phyloP scores from a whole-genome alignment of 1,140 invertebrate genomes.

The Delia radicum region DNA sequence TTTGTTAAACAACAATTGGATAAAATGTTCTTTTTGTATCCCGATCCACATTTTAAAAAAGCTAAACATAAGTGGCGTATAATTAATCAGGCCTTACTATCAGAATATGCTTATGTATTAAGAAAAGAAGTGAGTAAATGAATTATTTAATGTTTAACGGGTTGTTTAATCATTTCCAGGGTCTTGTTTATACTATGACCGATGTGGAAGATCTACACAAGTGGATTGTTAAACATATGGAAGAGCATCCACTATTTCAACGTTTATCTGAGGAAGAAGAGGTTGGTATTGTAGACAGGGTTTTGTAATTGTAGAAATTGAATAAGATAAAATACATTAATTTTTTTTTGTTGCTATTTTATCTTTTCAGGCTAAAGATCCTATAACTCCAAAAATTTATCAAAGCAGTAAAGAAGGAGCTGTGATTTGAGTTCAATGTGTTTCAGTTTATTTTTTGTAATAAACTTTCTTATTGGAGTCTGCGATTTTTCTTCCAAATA shows the following conservation, averaged over 20 bases:
- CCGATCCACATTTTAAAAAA: conserved; percentile 99
- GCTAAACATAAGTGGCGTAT: conserved; percentile 99
- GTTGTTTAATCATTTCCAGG: too few species aligned
- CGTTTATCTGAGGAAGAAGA: conserved; percentile 73
- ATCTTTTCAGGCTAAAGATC: conserved; percentile 70
- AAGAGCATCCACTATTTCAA: conserved; percentile 88
- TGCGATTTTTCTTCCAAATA: too few species aligned
- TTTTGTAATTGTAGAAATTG: too few species aligned
- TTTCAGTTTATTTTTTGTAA: too few species aligned
- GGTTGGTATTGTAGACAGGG: conserved; percentile 55
- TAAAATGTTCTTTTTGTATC: conserved; percentile 99
- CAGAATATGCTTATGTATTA: conserved; percentile 96
- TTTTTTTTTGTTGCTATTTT: background rate
- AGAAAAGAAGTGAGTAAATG: conserved; percentile 69
- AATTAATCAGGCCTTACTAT: conserved; percentile 87
- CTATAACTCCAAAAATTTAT: conserved; percentile 83
- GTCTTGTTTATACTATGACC: conserved; percentile 92
- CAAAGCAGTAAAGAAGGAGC: conserved; percentile 96
- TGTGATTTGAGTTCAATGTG: too few species aligned
- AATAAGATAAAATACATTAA: too few species aligned
- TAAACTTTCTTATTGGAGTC: too few species aligned
- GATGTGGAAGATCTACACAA: conserved; percentile 97
- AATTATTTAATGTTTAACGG: background rate
- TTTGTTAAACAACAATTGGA: conserved; percentile 92
- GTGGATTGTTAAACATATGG: conserved; percentile 95